Evolutionary conservation across 2,113 vertebrate genomes (phyloP).

Genomic region (Myotis lucifugus): DNA sequence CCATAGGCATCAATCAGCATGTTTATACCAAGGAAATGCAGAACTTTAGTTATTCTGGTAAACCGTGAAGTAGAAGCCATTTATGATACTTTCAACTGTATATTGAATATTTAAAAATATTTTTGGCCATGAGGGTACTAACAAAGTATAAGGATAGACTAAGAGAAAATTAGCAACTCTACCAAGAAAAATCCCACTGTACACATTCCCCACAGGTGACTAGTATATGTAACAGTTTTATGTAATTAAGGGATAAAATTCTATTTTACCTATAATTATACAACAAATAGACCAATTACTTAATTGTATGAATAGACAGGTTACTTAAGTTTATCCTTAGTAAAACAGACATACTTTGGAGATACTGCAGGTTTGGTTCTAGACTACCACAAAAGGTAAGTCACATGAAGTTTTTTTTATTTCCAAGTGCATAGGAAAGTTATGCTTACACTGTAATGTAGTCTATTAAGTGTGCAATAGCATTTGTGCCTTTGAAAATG

Average conservation of each 20-base stretch:
- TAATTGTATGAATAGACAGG: neutral
- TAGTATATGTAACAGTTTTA: neutral
- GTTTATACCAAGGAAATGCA: neutral
- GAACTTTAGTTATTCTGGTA: neutral
- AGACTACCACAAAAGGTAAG: neutral
- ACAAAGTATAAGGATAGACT: neutral
- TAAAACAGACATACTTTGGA: neutral
- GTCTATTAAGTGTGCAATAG: neutral
- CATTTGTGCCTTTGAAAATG: neutral
- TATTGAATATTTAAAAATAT: neutral
- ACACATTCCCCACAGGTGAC: neutral
- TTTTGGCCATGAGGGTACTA: constrained; percentile 13
- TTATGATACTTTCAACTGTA: constrained; percentile 2
- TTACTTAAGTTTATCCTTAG: constrained; percentile 41
- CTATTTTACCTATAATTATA: neutral
- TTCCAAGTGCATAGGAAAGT: neutral
- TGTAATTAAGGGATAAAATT: neutral
- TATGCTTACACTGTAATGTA: neutral
- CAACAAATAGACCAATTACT: neutral
- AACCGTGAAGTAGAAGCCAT: neutral
- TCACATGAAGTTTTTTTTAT: neutral
- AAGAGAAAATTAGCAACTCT: neutral
- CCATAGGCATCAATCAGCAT: neutral
- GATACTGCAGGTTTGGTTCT: neutral
- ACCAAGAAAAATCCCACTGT: neutral